Percentiles rank a stretch among this genome's conserved stretches.
Evolutionary conservation across 1,140 invertebrate species (phyloP).

Genomic region (Caerostris extrusa): DNA sequence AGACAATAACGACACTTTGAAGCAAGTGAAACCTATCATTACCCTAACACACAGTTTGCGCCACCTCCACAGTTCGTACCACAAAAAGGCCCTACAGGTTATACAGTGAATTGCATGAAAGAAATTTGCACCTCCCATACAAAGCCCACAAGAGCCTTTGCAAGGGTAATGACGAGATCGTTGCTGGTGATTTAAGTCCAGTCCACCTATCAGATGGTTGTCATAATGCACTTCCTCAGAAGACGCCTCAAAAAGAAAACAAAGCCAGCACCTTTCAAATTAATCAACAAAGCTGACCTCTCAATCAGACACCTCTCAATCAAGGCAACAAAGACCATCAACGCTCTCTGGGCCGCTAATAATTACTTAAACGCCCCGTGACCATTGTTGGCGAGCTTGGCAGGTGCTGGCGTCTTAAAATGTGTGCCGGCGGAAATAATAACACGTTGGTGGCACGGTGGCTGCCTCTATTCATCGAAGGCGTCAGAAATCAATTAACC

Average conservation of each 20-base stretch:
- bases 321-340: conserved; percentile 18
- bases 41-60: not conserved
- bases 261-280: conserved; percentile 45
- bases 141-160: not conserved
- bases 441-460: conserved; percentile 29
- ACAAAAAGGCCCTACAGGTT: not conserved
- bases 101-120: not conserved
- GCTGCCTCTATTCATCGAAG: not conserved
- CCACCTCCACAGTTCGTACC: not conserved
- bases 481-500: conserved; percentile 45
- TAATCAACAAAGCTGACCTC: conserved; percentile 49
- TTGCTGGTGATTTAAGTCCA: not conserved
- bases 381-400: not conserved
- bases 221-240: conserved; percentile 46
- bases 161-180: not conserved
- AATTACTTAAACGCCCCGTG: conserved; percentile 50
- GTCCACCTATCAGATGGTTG: conserved; percentile 45
- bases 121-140: conserved; percentile 6
- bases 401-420: conserved; percentile 7
- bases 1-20: not conserved
- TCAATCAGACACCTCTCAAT: conserved; percentile 54
- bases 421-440: conserved; percentile 27
- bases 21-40: not conserved
- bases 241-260: not conserved
- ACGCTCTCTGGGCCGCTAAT: conserved; percentile 35